Evolutionary conservation across 2,797 vertebrate genomes (phyloP), one percentile per base, ranked within the genome.

Genomic region (Anolis apletophallus): DNA sequence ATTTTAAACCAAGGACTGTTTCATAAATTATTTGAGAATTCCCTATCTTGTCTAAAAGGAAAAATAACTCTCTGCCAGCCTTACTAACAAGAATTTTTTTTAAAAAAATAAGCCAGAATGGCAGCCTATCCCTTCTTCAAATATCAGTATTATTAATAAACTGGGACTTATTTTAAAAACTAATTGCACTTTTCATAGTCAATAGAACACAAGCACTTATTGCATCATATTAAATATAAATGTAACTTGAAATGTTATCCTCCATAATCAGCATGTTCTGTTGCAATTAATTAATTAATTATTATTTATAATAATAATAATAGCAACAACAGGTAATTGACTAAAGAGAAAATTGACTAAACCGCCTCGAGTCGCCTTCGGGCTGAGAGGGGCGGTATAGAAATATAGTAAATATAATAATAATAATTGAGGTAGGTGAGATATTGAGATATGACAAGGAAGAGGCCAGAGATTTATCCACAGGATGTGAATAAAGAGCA

Each of bases 1-100:
- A 74, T 81, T 81, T 86, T 86, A 86, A 86, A 81, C 69, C 84
- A 86, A 86, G 78, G 85, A 64, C 78, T 86, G 40, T 86, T 86
- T 86, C 69, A 86, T 86, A 86, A 75, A 80, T 85, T 80, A 80
- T 80, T 52, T 75, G 69, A 74, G 40, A 76, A 11, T 71, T 40
- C 14, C 67, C 67, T 55, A 10, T 16, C 54, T 85, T 85, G 54
- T 36, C 40, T 81, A 64, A 46, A 67, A 86, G 71, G 85, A 34
- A 80, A 86, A 81, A 73, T 81, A n/a, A 46, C 36, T 80, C 23
- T 86, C 52, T 73, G 29, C 34, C 74, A 78, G 50, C 61, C 29
- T 80, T 61, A 67, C 64, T 85, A 54, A 85, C 74, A 40, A 78
- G 23, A 67, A 78, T n/a, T 78, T 32, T 69, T n/a, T 78, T 32